Evolutionary conservation across 2,888 invertebrate genomes (phyloP), one percentile per base, ranked within the genome.

Genomic region (Oegoconia quadripuncta): DNA sequence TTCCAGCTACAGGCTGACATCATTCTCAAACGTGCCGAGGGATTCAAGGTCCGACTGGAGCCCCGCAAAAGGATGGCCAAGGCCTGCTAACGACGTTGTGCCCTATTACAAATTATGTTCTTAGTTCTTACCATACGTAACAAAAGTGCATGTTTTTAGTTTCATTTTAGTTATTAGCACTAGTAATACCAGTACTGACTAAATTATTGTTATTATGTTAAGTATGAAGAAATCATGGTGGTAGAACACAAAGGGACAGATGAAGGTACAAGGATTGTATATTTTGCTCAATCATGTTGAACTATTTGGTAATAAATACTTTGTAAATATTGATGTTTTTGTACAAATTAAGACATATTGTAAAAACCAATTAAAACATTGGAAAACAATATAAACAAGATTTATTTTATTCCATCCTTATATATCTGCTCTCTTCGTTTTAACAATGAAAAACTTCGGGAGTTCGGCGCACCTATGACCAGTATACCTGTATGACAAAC

Each of bases 1-100:
- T 94, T 93, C 74, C 87, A 89, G 64, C 87, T 94, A 12, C 93
- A 92, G 73, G 92, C 91, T 26, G 94, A 94, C 65, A 93, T 94
- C 48, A 94, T 94, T 57, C 74, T 94, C 43, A 94, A 94, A 74
- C 90, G 93, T 34, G 90, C 91, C 27, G 93, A 93, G 68, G 94
- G 94, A 4, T 94, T 94, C 76, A 91, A 90, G 59, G 90, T 95
- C 37, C 90, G 89, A 46, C 80, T 95, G 25, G 89, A 91, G 57
- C 92, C 93, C 9, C 91, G 95, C 63, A 90, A 91, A 50, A 66
- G 65, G 46, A 52, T 59, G 42, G 64, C 82, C 40, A 86, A 83
- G 61, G 77, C 74, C 23, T 74, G 59, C 47, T 65, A 63, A 57
- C 25, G 22, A 35, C 15, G 14, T 41, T 32, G 35, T 27, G 31